Base-by-base conservation (phyloP, 2,888 invertebrate species). In the Parochlus steinenii region DNA sequence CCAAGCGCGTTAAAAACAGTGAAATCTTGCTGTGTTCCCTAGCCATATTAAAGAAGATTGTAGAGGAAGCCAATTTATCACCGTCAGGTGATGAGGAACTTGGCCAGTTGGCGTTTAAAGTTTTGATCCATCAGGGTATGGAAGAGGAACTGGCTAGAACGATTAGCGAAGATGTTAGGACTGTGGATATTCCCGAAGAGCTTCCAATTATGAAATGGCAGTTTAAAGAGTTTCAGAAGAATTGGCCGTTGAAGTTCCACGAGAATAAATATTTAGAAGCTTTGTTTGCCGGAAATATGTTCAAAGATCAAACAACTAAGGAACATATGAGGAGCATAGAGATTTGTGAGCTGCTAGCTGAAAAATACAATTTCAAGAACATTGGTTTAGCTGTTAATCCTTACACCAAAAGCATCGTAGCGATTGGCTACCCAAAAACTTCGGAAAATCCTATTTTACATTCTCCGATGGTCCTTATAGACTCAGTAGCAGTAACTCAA, bases 181-280 rank as follows among this genome's bases (percentile, higher is more conserved):
- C 66, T 5, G 44, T 63, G 1, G 47, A 62, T 4, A 77, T 86
- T 0, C 72, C 82, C 0, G 52, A 58, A 15, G 46, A 48, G n/a
- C 53, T 69, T 6, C 77, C 83, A 0, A 67, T 65, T 48, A 64
- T 80, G 1, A 69, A 70, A 33, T 58, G 55, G 27, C 87, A 89
- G 48, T 76, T 73, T 47, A 58, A 64, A 1, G 56, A 61, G 42
- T 67, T 69, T 5, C 63, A 64, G 10, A 58, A 62, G 34, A 53
- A 67, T 27, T 90, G 90, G 90, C 78, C 87, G 0, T 71, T 79
- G 35, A 83, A 82, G 50, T 89, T 86, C 50, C 86, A 87, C 56
- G 76, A 78, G 0, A 74, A 85, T 48, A 69, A 70, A 40, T 69
- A 72, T 41, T 48, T 76, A n/a, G 86, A 87, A 50, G 67, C 64